Base-by-base conservation (phyloP, 2,113 vertebrate genomes). In the Ammospiza nelsoni region DNA sequence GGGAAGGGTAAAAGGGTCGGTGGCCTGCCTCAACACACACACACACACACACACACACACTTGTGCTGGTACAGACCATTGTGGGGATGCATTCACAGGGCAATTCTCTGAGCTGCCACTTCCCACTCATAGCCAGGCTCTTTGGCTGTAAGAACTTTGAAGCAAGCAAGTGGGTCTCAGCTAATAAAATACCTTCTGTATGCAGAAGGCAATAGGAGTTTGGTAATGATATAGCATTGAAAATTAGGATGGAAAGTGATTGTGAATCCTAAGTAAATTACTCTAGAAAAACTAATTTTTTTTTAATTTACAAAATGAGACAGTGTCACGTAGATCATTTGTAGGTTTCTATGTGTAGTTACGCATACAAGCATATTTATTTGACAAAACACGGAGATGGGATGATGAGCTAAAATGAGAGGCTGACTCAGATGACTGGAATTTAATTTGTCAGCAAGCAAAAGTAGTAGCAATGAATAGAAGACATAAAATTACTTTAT, bases 371-470 rank as follows among this genome's bases (percentile, higher is more conserved):
- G 37, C 39, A 58, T 73, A 86, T 92, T 88, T 82, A 82, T 80
- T 83, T 90, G 87, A 93, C 15, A 75, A 93, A 93, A 88, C 9
- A 20, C 7, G 20, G 72, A 96, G 96, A 94, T 79, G 78, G 83
- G 89, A 96, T 81, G 90, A 96, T 83, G 92, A 85, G 88, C 95
- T 93, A 94, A 97, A 96, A 84, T 96, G 82, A 87, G 89, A 88
- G 66, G 78, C 89, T 58, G 78, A 95, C 85, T 96, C 93, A 91
- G 86, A 94, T 84, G 89, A 93, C 51, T 57, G 31, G 74, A 95
- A 78, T 84, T 84, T 76, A 92, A 77, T 84, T 97, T 88, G 59
- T 85, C 82, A 95, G 85, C 33, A 57, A 68, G 49, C 31, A 20
- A 85, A 94, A 94, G 84, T 90, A 94, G 82, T 55, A 90, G 75